Conservation (phyloP, 2,113 vertebrate species). For the Aptenodytes patagonicus region DNA sequence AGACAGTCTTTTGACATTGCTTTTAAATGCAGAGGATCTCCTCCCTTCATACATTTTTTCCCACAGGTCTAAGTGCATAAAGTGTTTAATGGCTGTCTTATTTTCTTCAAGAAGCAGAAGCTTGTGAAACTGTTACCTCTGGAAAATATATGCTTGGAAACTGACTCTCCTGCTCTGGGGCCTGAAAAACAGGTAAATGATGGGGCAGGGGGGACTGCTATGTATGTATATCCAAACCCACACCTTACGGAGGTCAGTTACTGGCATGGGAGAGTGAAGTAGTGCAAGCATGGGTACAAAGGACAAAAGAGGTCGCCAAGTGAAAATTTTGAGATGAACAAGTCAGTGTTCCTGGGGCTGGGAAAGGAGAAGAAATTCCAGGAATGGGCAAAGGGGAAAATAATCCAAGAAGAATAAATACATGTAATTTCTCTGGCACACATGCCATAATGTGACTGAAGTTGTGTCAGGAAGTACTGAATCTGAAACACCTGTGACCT, state of each 20-base stretch:
- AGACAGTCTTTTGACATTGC: background rate
- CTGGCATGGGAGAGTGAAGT: fast-evolving
- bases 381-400: background rate
- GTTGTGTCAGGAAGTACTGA: background rate
- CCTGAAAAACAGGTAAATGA: conserved; percentile 89
- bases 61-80: background rate
- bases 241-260: background rate
- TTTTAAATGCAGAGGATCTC: background rate
- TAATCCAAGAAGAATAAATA: background rate
- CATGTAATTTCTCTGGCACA: background rate
- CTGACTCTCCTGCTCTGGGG: conserved; percentile 91
- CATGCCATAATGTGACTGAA: background rate
- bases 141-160: conserved; percentile 92
- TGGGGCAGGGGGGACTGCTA: background rate
- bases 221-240: background rate
- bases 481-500: background rate
- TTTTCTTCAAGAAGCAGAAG: conserved; percentile 92
- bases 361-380: background rate
- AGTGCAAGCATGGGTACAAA: background rate
- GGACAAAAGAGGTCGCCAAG: background rate
- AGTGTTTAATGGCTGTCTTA: background rate
- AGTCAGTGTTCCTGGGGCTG: background rate
- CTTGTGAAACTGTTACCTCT: conserved; percentile 92
- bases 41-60: background rate
- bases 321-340: background rate